Evolutionary conservation across 1,140 invertebrate genomes (phyloP).

Genomic region (Teleopsis dalmanni): DNA sequence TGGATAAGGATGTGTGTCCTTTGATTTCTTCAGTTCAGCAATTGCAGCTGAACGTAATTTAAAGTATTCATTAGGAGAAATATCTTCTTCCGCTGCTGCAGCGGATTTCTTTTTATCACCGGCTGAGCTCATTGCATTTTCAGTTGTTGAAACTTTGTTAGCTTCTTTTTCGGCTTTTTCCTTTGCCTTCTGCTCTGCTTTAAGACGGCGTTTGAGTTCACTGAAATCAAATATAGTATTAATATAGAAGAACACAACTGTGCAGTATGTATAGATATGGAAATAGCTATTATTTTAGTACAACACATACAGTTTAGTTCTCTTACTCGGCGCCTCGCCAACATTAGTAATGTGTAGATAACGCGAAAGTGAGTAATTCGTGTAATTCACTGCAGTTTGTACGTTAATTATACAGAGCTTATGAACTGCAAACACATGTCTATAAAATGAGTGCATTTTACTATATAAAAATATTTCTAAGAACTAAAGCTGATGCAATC

Average conservation of each 20-base stretch:
- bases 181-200: constrained; percentile 87
- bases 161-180: constrained; percentile 81
- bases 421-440: too few species aligned
- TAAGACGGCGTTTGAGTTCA: constrained; percentile 84
- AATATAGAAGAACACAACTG: not conserved
- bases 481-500: too few species aligned
- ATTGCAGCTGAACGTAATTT: constrained; percentile 72
- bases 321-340: constrained; percentile 28
- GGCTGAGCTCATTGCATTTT: constrained; percentile 35
- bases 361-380: not conserved
- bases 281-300: too few species aligned
- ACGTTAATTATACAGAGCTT: too few species aligned
- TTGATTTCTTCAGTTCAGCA: constrained; percentile 63
- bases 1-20: constrained; percentile 86
- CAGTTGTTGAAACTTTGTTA: constrained; percentile 36
- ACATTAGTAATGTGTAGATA: constrained; percentile 19
- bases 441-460: too few species aligned
- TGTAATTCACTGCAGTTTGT: too few species aligned
- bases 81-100: constrained; percentile 68
- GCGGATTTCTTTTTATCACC: constrained; percentile 41
- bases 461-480: too few species aligned
- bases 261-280: not conserved
- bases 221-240: constrained; percentile 48
- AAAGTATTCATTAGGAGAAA: constrained; percentile 91
- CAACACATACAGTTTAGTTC: constrained; percentile 37